Conservation (phyloP, 2,888 invertebrate genomes). For the Pheosia tremula region DNA sequence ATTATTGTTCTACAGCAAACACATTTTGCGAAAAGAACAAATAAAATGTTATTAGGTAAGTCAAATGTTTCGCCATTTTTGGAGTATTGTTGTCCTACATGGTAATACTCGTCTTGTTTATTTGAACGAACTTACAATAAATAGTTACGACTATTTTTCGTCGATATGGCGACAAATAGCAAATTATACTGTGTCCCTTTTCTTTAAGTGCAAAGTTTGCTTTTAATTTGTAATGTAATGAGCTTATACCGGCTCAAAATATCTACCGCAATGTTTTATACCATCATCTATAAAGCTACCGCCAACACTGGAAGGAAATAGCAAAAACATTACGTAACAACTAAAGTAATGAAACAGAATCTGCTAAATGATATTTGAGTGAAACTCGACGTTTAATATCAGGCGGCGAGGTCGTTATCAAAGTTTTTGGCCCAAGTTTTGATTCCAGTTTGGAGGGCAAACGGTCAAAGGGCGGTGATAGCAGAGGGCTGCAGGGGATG, state of each 20-base stretch:
- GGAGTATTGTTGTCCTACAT: background rate
- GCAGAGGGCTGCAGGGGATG: constrained; percentile 8
- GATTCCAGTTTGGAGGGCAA: constrained; percentile 27
- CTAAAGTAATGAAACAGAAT: constrained; percentile 25
- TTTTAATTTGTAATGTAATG: background rate
- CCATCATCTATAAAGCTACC: too few species aligned
- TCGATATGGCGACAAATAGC: too few species aligned
- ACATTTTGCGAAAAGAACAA: too few species aligned
- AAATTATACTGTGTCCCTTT: too few species aligned
- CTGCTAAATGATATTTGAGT: constrained; percentile 31
- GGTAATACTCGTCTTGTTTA: background rate
- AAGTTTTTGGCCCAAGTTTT: constrained; percentile 37
- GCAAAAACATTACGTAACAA: background rate
- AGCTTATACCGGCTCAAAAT: background rate
- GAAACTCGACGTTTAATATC: constrained; percentile 15
- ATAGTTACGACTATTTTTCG: background rate
- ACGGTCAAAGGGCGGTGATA: constrained; percentile 9
- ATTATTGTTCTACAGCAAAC: too few species aligned
- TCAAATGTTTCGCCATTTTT: background rate
- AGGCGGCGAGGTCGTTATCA: constrained; percentile 26
- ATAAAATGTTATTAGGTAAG: too few species aligned
- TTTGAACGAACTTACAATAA: background rate
- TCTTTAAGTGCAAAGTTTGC: too few species aligned
- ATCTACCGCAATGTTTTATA: background rate
- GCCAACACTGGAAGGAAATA: background rate